Conservation (phyloP, 1,140 invertebrate species). For the Liolophura sinensis region DNA sequence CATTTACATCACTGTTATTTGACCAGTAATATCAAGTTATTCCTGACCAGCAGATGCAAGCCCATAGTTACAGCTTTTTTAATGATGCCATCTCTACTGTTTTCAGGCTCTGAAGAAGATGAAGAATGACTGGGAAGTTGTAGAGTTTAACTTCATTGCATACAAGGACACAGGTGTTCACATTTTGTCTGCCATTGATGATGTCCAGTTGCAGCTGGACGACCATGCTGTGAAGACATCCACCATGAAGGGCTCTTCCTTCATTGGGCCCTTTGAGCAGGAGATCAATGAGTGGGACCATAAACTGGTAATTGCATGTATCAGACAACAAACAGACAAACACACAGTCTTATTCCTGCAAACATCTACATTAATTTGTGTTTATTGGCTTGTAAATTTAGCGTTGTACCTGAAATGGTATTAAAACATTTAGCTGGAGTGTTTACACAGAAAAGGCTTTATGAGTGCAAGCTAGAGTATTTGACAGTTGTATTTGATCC, state of each 20-base stretch:
- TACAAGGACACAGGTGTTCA: slow-evolving; percentile 66
- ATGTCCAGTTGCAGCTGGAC: slow-evolving; percentile 57
- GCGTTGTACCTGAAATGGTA: neutral
- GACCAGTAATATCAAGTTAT: too few species aligned
- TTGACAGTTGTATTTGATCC: neutral
- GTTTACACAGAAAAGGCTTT: neutral
- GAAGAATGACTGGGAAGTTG: slow-evolving; percentile 56
- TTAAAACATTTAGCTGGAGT: neutral
- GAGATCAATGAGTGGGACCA: slow-evolving; percentile 63
- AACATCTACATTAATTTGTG: neutral
- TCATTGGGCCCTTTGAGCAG: slow-evolving; percentile 60
- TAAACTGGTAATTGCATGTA: slow-evolving; percentile 41
- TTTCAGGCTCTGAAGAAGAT: slow-evolving; percentile 55
- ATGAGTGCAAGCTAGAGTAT: neutral
- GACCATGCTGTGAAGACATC: slow-evolving; percentile 60
- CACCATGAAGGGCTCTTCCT: slow-evolving; percentile 60
- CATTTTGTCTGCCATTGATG: slow-evolving; percentile 56
- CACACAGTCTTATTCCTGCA: too few species aligned
- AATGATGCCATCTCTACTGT: neutral
- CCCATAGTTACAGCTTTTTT: too few species aligned
- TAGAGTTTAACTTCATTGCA: slow-evolving; percentile 52
- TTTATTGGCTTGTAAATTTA: neutral
- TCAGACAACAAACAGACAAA: neutral
- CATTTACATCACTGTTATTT: too few species aligned
- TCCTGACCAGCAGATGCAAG: too few species aligned